These are phyloP conservation scores for Sturnus vulgaris DNA, from an alignment of 2,113 vertebrate species.

Conservation along the genomic window DNA sequence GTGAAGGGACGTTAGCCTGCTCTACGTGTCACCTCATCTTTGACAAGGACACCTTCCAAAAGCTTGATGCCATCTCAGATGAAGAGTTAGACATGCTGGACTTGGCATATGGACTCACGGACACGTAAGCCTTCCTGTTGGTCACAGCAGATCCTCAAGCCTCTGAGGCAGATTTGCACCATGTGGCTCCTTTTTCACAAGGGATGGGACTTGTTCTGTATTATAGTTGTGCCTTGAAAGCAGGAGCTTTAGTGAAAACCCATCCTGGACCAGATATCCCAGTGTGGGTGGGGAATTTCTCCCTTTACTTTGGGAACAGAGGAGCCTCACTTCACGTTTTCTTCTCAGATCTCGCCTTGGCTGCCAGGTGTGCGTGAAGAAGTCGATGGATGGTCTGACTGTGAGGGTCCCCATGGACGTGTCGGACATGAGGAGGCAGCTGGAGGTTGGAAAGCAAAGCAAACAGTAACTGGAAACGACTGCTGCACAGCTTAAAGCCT, in stretches of 20 bases:
- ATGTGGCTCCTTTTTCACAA: background rate
- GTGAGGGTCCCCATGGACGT: slow-evolving; percentile 68
- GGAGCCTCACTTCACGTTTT: background rate
- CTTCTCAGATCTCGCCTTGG: slow-evolving; percentile 75
- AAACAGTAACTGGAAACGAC: background rate
- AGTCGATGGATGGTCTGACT: slow-evolving; percentile 71
- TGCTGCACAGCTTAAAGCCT: background rate
- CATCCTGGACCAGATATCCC: background rate
- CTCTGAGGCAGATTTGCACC: background rate
- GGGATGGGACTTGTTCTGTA: background rate
- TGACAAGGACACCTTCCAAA: slow-evolving; percentile 66
- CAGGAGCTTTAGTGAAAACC: background rate
- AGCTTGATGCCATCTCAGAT: slow-evolving; percentile 64
- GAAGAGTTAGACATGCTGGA: slow-evolving; percentile 82
- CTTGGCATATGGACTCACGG: slow-evolving; percentile 74
- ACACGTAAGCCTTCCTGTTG: slow-evolving; percentile 63
- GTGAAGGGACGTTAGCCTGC: slow-evolving; percentile 76
- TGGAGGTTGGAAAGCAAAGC: slow-evolving; percentile 52
- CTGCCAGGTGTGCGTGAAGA: slow-evolving; percentile 74
- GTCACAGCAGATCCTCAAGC: rapidly evolving
- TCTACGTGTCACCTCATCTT: slow-evolving; percentile 83
- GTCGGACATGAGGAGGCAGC: slow-evolving; percentile 56
- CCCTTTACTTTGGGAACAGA: background rate
- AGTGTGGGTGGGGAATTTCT: background rate
- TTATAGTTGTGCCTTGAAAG: background rate